Percentiles rank a stretch among this genome's conserved stretches.
Conservation (phyloP, 2,113 vertebrate species). For the Calypte anna region DNA sequence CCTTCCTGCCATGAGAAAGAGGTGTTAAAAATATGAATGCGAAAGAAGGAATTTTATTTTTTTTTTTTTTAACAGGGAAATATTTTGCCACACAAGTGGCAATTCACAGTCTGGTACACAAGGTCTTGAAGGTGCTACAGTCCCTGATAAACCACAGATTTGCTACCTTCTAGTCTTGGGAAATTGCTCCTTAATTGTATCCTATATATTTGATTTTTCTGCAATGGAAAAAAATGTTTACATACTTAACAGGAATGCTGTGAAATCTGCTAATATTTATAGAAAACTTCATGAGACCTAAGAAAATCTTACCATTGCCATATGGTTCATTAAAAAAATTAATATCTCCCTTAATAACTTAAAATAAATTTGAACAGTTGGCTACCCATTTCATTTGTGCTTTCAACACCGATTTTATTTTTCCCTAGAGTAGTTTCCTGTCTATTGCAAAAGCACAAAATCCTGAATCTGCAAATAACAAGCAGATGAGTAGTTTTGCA, state of each 20-base stretch:
- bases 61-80: neutral
- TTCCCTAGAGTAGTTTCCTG: neutral
- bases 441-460: neutral
- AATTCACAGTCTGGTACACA: neutral
- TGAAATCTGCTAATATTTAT: neutral
- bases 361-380: neutral
- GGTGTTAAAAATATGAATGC: neutral
- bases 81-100: neutral
- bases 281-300: neutral
- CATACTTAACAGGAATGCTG: neutral
- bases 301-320: neutral
- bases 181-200: neutral
- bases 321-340: neutral
- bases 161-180: neutral
- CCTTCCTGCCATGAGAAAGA: neutral
- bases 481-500: constrained; percentile 12
- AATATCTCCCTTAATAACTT: neutral
- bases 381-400: neutral
- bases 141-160: neutral
- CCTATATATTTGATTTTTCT: neutral
- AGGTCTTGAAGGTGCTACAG: neutral
- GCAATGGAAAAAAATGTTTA: neutral
- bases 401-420: neutral
- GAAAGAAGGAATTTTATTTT: neutral
- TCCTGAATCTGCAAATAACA: constrained; percentile 17